Evolutionary conservation across 1,140 invertebrate genomes (phyloP).

Genomic region (Drosophila sucinea): DNA sequence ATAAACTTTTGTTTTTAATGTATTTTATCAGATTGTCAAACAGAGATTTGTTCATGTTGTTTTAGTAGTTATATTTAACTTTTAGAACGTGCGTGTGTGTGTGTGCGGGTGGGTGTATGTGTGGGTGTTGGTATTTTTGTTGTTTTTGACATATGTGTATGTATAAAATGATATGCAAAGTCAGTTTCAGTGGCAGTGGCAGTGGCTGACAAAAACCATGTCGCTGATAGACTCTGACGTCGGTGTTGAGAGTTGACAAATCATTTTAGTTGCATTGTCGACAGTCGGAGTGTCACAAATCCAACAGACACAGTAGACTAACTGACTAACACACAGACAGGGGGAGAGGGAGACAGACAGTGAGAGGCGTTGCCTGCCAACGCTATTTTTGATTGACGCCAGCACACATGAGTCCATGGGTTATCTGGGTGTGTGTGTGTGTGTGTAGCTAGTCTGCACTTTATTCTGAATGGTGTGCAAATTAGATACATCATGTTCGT

Average conservation of each 20-base stretch:
- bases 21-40: slow-evolving; percentile 1
- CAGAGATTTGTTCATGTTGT: not conserved
- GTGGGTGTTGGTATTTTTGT: not conserved
- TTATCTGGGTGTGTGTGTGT: slow-evolving; percentile 13
- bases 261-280: slow-evolving; percentile 59
- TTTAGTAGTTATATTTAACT: not conserved
- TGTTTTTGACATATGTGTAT: not conserved
- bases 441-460: slow-evolving; percentile 15
- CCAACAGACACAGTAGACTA: slow-evolving; percentile 18
- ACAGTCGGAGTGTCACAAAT: slow-evolving; percentile 46
- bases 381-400: slow-evolving; percentile 62
- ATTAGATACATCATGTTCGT: slow-evolving; percentile 66
- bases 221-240: slow-evolving; percentile 14
- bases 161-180: slow-evolving; percentile 7
- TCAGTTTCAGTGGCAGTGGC: not conserved
- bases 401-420: slow-evolving; percentile 18
- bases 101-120: too few species aligned
- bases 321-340: slow-evolving; percentile 33
- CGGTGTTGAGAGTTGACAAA: slow-evolving; percentile 51
- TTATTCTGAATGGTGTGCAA: slow-evolving; percentile 44
- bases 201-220: slow-evolving; percentile 20
- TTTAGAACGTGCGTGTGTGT: slow-evolving; percentile 1
- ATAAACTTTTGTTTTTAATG: not conserved
- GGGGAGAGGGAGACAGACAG: slow-evolving; percentile 26
- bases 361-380: slow-evolving; percentile 28